A percentile compares a stretch with the other conserved stretches of the same genome.
Conservation (phyloP, 2,888 invertebrate species). For the Drosophila falleni region DNA sequence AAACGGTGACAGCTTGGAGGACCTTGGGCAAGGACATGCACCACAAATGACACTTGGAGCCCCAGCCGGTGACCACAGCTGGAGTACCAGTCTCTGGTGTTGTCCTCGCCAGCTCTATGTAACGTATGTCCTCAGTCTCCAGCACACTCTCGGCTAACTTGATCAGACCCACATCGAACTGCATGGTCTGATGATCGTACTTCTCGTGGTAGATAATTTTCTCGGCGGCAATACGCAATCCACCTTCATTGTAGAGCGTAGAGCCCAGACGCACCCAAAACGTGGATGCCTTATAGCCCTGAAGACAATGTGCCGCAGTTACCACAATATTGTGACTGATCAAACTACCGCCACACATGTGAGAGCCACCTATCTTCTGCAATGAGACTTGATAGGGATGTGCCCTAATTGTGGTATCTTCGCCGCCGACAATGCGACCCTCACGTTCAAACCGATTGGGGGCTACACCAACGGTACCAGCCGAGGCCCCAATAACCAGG, state of each 20-base stretch:
- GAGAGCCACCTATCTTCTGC: slow-evolving; percentile 69
- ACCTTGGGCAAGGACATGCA: slow-evolving; percentile 44
- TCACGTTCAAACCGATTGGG: slow-evolving; percentile 47
- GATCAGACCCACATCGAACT: slow-evolving; percentile 85
- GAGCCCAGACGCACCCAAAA: slow-evolving; percentile 84
- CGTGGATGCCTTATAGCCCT: slow-evolving; percentile 23
- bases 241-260: slow-evolving; percentile 76
- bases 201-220: slow-evolving; percentile 68
- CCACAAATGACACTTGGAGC: slow-evolving; percentile 65
- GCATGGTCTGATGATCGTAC: slow-evolving; percentile 77
- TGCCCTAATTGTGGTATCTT: slow-evolving; percentile 81
- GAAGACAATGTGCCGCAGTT: slow-evolving; percentile 85
- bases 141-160: slow-evolving; percentile 71
- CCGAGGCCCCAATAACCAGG: slow-evolving; percentile 25
- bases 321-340: slow-evolving; percentile 79
- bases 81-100: slow-evolving; percentile 69
- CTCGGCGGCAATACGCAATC: slow-evolving; percentile 76
- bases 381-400: slow-evolving; percentile 86
- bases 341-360: slow-evolving; percentile 85
- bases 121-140: slow-evolving; percentile 58
- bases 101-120: slow-evolving; percentile 66
- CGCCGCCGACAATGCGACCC: slow-evolving; percentile 86
- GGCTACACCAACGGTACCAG: slow-evolving; percentile 44
- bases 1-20: slow-evolving; percentile 66
- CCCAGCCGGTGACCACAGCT: slow-evolving; percentile 83